phyloP scores from a whole-genome alignment of 2,888 invertebrate species.

The Caenorhabditis uteleia region DNA sequence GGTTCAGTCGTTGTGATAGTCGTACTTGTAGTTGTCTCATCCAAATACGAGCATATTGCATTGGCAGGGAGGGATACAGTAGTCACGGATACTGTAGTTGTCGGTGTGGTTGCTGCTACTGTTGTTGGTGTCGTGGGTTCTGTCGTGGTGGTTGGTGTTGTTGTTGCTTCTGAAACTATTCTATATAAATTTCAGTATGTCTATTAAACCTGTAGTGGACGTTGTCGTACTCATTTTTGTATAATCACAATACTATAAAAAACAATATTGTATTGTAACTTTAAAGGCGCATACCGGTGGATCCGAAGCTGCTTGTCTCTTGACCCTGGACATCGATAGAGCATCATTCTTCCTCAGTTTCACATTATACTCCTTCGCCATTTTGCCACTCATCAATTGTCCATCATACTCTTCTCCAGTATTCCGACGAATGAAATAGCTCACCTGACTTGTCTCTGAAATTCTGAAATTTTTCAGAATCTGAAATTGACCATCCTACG shows the following conservation, averaged over 20 bases:
- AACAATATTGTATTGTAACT: constrained; percentile 1
- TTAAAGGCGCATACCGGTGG: not conserved
- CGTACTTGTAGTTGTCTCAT: constrained; percentile 17
- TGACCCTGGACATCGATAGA: not conserved
- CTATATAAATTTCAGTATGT: no score
- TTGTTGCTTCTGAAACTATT: constrained; percentile 7
- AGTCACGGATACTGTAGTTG: constrained; percentile 13
- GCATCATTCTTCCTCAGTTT: not conserved
- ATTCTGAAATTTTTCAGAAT: not conserved
- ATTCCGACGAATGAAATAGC: not conserved
- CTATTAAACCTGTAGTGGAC: constrained; percentile 5
- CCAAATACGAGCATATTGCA: constrained; percentile 22
- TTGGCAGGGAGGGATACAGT: constrained; percentile 5
- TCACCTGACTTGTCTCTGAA: constrained; percentile 2
- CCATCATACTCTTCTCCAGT: constrained; percentile 15
- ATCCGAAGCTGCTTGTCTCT: not conserved
- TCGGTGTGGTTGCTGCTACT: not conserved
- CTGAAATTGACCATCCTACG: not conserved
- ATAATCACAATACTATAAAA: constrained; percentile 15
- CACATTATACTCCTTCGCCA: not conserved
- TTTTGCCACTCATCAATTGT: constrained; percentile 8
- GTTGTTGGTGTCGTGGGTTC: not conserved
- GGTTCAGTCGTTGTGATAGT: constrained; percentile 16
- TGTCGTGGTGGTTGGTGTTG: constrained; percentile 5
- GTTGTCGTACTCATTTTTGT: constrained; percentile 9